Conservation (phyloP, 2,113 vertebrate genomes). For the Hystrix cristata region DNA sequence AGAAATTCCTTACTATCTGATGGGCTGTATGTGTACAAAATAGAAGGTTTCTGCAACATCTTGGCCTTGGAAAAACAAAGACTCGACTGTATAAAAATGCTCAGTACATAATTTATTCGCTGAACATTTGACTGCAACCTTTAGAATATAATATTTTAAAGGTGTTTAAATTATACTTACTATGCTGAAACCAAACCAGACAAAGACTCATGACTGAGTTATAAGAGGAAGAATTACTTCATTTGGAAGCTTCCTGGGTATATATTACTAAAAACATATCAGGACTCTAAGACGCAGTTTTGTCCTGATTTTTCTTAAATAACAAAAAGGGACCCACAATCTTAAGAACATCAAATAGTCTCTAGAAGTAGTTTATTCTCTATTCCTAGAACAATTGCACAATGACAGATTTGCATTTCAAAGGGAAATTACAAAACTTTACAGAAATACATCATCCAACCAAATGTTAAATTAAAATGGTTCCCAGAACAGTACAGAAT, state of each 20-base stretch:
- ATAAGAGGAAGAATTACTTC: neutral
- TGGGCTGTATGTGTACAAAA: neutral
- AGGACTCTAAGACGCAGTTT: neutral
- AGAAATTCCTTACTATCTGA: constrained; percentile 18
- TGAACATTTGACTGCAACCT: neutral
- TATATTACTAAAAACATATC: neutral
- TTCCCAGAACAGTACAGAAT: neutral
- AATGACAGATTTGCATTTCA: constrained; percentile 64
- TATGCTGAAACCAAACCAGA: neutral
- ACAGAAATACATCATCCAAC: constrained; percentile 3
- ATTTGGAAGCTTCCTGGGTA: neutral
- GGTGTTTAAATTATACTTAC: neutral
- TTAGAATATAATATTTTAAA: neutral
- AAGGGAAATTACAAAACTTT: constrained; percentile 29
- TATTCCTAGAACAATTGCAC: neutral
- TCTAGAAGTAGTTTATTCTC: neutral
- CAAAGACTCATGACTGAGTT: neutral
- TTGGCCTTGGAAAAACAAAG: neutral
- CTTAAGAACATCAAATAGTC: neutral
- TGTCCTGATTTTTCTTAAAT: constrained; percentile 3
- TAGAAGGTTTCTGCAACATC: neutral
- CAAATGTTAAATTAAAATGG: constrained; percentile 30
- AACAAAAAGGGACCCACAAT: neutral
- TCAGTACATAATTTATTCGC: neutral
- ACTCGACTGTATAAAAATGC: constrained; percentile 19